These are phyloP conservation scores for Ceratotherium simum DNA, from an alignment of 2,113 vertebrate species.

Conservation along the genomic window DNA sequence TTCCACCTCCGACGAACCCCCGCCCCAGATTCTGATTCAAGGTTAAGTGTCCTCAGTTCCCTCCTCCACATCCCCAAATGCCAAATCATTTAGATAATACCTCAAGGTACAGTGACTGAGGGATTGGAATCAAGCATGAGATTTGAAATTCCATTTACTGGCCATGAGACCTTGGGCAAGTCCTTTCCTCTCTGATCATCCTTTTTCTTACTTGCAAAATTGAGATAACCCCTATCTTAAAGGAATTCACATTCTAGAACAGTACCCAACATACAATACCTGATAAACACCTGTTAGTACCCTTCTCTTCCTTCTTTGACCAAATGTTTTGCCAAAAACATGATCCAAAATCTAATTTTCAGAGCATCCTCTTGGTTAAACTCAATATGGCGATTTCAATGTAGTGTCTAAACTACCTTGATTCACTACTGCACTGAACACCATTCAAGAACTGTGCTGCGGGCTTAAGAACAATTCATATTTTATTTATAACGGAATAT, in stretches of 20 bases:
- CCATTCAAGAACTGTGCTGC: neutral
- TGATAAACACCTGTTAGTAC: neutral
- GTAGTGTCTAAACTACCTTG: neutral
- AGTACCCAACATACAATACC: neutral
- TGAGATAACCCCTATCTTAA: neutral
- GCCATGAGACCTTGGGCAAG: neutral
- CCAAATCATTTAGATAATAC: neutral
- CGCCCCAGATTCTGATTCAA: neutral
- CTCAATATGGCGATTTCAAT: neutral
- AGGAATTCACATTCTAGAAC: neutral
- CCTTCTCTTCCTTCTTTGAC: neutral
- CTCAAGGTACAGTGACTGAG: neutral
- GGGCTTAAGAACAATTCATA: neutral
- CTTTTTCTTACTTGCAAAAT: neutral
- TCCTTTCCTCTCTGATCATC: neutral
- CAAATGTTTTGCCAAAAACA: neutral
- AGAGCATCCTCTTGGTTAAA: neutral
- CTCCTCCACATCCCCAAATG: neutral
- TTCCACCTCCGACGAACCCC: neutral
- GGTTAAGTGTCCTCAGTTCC: neutral
- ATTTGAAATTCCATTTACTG: neutral
- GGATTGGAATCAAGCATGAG: neutral
- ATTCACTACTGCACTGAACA: neutral
- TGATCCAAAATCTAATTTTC: neutral
- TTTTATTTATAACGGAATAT: conserved; percentile 53